phyloP scores from a whole-genome alignment of 1,140 invertebrate genomes.

The Drosophila arawakana region DNA sequence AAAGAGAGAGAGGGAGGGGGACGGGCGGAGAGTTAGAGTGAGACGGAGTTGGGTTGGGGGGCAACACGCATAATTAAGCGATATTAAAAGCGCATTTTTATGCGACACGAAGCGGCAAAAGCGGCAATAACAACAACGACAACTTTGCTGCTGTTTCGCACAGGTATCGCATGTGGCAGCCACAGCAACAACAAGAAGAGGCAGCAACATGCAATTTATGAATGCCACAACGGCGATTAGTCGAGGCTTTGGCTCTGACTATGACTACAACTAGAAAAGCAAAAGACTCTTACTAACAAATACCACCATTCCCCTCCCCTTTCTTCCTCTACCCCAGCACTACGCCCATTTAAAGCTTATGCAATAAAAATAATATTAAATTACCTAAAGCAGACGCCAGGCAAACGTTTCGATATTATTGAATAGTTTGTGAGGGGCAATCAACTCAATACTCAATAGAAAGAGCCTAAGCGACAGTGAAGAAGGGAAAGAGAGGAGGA shows the following conservation, averaged over 20 bases:
- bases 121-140: slow-evolving; percentile 20
- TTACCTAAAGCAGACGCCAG: slow-evolving; percentile 66
- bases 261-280: slow-evolving; percentile 3
- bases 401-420: slow-evolving; percentile 75
- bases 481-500: neutral
- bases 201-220: slow-evolving; percentile 65
- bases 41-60: neutral
- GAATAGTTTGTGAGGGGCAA: slow-evolving; percentile 46
- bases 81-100: slow-evolving; percentile 81
- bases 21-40: neutral
- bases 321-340: neutral
- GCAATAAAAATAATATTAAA: slow-evolving; percentile 83
- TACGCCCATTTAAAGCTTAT: slow-evolving; percentile 46
- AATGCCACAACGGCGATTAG: slow-evolving; percentile 68
- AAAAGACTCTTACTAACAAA: neutral
- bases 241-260: slow-evolving; percentile 16
- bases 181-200: slow-evolving; percentile 7
- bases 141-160: slow-evolving; percentile 63
- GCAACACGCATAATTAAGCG: slow-evolving; percentile 72
- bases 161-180: slow-evolving; percentile 78
- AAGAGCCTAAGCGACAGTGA: neutral
- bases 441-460: slow-evolving; percentile 41
- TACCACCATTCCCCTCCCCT: slow-evolving; percentile 5
- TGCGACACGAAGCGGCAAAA: slow-evolving; percentile 63
- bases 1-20: slow-evolving; percentile 14